These are phyloP conservation scores for Halcyon badia DNA, from an alignment of 2,797 vertebrate species.

Conservation along the genomic window DNA sequence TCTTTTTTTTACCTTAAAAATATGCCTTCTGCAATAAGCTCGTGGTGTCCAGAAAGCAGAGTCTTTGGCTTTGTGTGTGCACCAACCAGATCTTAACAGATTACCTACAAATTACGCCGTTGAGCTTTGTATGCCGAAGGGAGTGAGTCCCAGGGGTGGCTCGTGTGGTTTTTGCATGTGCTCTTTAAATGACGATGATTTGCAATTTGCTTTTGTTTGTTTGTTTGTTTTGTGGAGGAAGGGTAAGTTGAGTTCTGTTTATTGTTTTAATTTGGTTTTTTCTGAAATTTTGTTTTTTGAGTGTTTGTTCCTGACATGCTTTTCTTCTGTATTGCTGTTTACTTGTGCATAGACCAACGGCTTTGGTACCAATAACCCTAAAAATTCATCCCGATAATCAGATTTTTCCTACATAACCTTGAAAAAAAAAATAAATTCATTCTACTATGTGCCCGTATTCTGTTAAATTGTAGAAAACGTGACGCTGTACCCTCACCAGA, in stretches of 20 bases:
- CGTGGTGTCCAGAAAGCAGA: background rate
- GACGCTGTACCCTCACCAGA: background rate
- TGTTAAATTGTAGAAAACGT: background rate
- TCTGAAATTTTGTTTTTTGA: background rate
- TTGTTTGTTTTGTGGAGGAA: background rate
- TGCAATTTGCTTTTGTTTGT: background rate
- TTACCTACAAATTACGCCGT: rapidly evolving
- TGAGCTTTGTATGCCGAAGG: background rate
- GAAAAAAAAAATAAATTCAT: background rate
- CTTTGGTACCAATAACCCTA: background rate
- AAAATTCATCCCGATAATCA: background rate
- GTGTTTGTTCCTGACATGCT: background rate
- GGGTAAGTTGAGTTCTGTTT: background rate
- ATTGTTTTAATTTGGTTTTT: background rate
- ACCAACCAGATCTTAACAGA: background rate
- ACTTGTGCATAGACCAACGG: background rate
- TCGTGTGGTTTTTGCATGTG: background rate
- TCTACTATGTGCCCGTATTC: background rate
- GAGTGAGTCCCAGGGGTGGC: background rate
- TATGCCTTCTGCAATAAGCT: background rate
- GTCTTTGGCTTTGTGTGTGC: background rate
- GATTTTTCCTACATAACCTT: background rate
- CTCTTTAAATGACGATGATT: background rate
- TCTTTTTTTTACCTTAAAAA: background rate
- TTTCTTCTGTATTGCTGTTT: background rate